phyloP scores from a whole-genome alignment of 2,797 vertebrate species.

The Heliangelus exortis region DNA sequence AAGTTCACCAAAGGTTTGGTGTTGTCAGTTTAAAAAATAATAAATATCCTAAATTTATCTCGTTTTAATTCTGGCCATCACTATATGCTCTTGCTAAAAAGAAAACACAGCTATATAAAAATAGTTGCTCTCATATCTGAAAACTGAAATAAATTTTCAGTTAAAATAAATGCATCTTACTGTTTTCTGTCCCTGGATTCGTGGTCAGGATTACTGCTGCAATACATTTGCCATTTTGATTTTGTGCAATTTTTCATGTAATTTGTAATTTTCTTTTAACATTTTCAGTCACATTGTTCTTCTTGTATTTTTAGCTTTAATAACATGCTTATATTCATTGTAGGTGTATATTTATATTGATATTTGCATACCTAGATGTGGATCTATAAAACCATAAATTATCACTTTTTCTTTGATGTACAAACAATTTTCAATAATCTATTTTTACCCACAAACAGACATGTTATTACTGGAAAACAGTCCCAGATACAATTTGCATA shows the following conservation, averaged over 20 bases:
- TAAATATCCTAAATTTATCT: neutral
- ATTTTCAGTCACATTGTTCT: neutral
- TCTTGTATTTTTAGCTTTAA: neutral
- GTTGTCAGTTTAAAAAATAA: neutral
- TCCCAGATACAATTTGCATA: constrained; percentile 14
- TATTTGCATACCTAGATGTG: neutral
- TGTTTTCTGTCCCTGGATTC: neutral
- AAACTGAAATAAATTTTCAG: neutral
- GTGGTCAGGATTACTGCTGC: neutral
- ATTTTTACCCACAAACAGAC: neutral
- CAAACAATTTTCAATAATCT: neutral
- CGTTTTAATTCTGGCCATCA: neutral
- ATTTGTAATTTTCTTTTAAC: neutral
- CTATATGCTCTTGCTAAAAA: neutral
- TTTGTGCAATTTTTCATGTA: neutral
- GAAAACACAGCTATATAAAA: neutral
- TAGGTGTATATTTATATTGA: neutral
- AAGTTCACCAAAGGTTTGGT: constrained; percentile 16
- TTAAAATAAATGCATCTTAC: neutral
- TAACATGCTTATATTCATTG: neutral
- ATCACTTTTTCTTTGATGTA: neutral
- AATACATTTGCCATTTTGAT: neutral
- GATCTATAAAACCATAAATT: neutral
- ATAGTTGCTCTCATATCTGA: neutral
- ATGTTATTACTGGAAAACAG: constrained; percentile 13